These are phyloP conservation scores for Tachina fera DNA, from an alignment of 2,888 invertebrate species.

Conservation along the genomic window DNA sequence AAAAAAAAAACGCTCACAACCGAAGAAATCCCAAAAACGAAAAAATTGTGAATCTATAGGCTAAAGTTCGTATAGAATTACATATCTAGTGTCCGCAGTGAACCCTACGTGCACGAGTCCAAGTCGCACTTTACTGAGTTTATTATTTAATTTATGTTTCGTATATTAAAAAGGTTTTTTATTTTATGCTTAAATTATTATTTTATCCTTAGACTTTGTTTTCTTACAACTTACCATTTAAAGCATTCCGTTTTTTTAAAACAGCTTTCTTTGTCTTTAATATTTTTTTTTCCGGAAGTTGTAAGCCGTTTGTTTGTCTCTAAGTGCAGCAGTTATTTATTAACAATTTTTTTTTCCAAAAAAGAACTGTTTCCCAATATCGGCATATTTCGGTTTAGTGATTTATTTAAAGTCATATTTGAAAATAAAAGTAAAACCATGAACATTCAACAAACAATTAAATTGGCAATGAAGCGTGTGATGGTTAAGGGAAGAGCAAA, in stretches of 20 bases:
- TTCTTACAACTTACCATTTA: constrained; percentile 56
- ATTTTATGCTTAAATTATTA: too few relatives aligned
- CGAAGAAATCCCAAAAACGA: too few relatives aligned
- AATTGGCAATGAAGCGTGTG: background rate
- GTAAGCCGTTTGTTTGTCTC: background rate
- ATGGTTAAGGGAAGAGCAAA: background rate
- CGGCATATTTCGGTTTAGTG: background rate
- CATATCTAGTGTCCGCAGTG: too few relatives aligned
- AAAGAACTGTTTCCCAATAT: background rate
- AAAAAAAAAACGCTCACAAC: too few relatives aligned
- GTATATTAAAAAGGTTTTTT: too few relatives aligned
- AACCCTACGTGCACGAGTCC: too few relatives aligned
- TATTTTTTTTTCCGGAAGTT: too few relatives aligned
- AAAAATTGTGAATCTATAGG: too few relatives aligned
- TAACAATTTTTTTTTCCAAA: background rate
- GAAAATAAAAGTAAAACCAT: background rate
- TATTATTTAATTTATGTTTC: too few relatives aligned
- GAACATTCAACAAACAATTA: constrained; percentile 12
- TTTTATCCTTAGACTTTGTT: background rate
- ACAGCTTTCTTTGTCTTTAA: constrained; percentile 2
- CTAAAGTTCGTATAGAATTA: too few relatives aligned
- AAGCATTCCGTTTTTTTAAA: constrained; percentile 50
- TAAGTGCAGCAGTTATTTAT: background rate
- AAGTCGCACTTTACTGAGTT: too few relatives aligned
- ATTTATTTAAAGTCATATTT: background rate